These are phyloP conservation scores for Oxycera nigricornis DNA, from an alignment of 2,888 invertebrate genomes.

Conservation along the genomic window DNA sequence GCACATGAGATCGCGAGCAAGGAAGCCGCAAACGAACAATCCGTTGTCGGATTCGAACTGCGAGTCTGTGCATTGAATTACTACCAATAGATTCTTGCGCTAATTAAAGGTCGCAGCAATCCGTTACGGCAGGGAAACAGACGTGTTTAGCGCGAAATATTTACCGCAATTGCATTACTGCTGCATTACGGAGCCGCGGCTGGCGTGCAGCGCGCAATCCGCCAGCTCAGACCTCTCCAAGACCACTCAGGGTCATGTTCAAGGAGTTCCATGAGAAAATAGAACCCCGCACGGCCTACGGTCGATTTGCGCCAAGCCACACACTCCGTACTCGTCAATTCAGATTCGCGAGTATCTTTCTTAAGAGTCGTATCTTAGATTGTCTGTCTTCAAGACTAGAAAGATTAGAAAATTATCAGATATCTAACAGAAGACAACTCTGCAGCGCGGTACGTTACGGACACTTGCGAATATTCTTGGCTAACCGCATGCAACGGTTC, in stretches of 20 bases:
- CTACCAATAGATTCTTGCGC: not conserved
- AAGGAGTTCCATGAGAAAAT: conserved; percentile 26
- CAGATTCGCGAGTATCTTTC: not conserved
- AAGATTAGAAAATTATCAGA: too few species aligned
- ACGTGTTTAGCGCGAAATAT: not conserved
- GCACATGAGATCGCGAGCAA: not conserved
- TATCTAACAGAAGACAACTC: not conserved
- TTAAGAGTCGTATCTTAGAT: too few species aligned
- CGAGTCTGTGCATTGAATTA: not conserved
- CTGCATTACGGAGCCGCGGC: not conserved
- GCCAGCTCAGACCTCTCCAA: not conserved
- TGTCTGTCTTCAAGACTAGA: too few species aligned
- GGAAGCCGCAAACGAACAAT: not conserved
- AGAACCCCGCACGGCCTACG: not conserved
- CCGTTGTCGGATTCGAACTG: not conserved
- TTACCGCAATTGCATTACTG: conserved; percentile 6
- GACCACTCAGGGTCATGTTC: conserved; percentile 31
- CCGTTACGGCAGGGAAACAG: not conserved
- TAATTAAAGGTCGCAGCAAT: not conserved
- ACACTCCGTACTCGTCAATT: not conserved
- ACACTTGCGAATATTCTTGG: not conserved
- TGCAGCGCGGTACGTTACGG: not conserved
- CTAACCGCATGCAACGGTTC: conserved; percentile 31
- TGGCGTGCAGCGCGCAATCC: not conserved
- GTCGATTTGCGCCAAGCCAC: not conserved